Evolutionary conservation across 2,888 invertebrate species (phyloP).

Genomic region (Hesperia comma): DNA sequence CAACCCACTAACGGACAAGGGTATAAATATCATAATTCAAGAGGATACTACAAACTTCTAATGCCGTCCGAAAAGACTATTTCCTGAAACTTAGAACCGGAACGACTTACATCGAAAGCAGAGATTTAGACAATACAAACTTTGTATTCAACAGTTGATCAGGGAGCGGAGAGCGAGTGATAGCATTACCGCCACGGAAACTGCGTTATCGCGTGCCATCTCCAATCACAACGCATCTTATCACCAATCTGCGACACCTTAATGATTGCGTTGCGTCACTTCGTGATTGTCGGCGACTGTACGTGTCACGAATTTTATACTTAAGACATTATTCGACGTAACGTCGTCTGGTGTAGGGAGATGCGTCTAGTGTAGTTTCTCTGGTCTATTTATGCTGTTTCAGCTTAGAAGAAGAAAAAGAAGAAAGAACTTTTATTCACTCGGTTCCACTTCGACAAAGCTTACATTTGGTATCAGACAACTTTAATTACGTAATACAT

Average conservation of each 20-base stretch:
- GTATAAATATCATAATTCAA: no score
- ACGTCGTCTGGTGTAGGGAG: not conserved
- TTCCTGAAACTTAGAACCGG: no score
- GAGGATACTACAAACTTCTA: no score
- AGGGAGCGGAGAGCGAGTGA: conserved; percentile 13
- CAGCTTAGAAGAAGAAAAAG: no score
- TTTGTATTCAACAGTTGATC: conserved; percentile 24
- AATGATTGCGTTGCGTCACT: conserved; percentile 10
- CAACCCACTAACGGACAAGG: no score
- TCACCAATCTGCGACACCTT: conserved; percentile 15
- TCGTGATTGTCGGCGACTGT: not conserved
- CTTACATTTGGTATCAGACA: no score
- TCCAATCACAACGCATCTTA: conserved; percentile 20
- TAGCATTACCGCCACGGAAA: not conserved
- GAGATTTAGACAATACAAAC: not conserved
- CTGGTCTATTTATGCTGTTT: no score
- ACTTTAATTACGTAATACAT: not conserved
- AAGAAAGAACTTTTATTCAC: no score
- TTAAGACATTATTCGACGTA: not conserved
- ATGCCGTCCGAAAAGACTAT: no score
- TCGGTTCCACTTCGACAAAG: no score
- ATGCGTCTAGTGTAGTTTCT: not conserved
- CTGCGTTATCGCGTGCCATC: conserved; percentile 25
- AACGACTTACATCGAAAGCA: no score
- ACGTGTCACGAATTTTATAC: not conserved